A percentile compares a stretch with the other conserved stretches of the same genome.
phyloP scores from a whole-genome alignment of 2,888 invertebrate species.

The Caenorhabditis becei region DNA sequence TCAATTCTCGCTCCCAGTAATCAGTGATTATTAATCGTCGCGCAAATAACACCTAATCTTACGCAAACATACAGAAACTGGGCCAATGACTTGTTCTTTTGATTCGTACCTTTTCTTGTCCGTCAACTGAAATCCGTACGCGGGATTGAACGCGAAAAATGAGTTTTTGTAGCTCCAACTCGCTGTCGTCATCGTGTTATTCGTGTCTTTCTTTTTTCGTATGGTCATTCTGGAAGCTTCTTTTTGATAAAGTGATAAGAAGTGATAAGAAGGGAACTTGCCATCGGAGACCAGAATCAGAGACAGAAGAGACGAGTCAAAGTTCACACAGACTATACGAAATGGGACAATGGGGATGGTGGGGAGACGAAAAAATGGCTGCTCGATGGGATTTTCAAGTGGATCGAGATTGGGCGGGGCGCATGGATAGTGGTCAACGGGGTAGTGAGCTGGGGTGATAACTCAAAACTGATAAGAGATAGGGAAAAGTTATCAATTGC shows the following conservation, averaged over 20 bases:
- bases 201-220: conserved; percentile 61
- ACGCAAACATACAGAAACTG: background rate
- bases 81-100: background rate
- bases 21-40: background rate
- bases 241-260: no score
- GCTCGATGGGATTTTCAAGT: conserved; percentile 47
- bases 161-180: conserved; percentile 67
- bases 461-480: background rate
- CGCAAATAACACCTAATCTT: conserved; percentile 1
- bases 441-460: background rate
- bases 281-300: conserved; percentile 22
- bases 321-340: background rate
- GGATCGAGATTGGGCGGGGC: conserved; percentile 58
- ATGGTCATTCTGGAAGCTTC: conserved; percentile 49
- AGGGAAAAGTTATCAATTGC: no score
- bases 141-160: conserved; percentile 66
- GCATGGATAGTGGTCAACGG: background rate
- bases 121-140: conserved; percentile 63
- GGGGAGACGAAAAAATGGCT: conserved; percentile 35
- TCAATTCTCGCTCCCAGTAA: background rate
- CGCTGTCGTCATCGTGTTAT: conserved; percentile 58
- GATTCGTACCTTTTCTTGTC: conserved; percentile 59
- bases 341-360: background rate
- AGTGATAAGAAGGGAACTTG: conserved; percentile 19
- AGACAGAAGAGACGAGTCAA: background rate